Conservation (phyloP, 2,113 vertebrate genomes). For the Zeus faber region DNA sequence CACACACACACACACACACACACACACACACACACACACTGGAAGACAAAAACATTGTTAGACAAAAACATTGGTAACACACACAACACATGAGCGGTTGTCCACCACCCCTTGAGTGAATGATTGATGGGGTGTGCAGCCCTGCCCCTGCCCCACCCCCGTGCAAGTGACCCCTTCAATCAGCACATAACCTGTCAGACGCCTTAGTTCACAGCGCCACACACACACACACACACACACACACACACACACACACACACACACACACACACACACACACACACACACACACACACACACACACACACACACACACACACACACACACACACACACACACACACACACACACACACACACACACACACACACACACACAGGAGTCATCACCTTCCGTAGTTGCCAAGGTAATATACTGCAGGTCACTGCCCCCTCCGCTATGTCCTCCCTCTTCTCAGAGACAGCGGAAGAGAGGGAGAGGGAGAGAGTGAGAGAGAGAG, state of each 20-base stretch:
- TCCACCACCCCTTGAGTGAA: background rate
- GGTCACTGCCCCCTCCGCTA: slow-evolving; percentile 39
- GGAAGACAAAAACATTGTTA: background rate
- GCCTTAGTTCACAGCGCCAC: too few relatives aligned
- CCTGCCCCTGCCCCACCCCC: background rate
- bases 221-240: slow-evolving; percentile 7
- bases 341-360: slow-evolving; percentile 7
- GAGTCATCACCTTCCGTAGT: slow-evolving; percentile 30
- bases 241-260: slow-evolving; percentile 5
- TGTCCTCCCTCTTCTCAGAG: slow-evolving; percentile 21
- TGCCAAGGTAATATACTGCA: slow-evolving; percentile 49
- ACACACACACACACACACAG: slow-evolving; percentile 9
- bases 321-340: slow-evolving; percentile 3
- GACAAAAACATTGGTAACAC: background rate
- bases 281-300: background rate
- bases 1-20: background rate
- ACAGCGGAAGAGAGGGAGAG: slow-evolving; percentile 3
- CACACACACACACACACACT: slow-evolving; percentile 1
- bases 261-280: slow-evolving; percentile 4
- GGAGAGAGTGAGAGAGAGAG: background rate
- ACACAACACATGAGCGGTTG: slow-evolving; percentile 1
- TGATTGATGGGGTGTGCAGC: slow-evolving; percentile 12
- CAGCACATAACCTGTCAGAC: slow-evolving; percentile 7
- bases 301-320: slow-evolving; percentile 7
- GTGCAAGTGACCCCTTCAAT: slow-evolving; percentile 15